Evolutionary conservation across 2,113 vertebrate genomes (phyloP), one percentile per base, ranked within the genome.

Genomic region (Vulpes lagopus): DNA sequence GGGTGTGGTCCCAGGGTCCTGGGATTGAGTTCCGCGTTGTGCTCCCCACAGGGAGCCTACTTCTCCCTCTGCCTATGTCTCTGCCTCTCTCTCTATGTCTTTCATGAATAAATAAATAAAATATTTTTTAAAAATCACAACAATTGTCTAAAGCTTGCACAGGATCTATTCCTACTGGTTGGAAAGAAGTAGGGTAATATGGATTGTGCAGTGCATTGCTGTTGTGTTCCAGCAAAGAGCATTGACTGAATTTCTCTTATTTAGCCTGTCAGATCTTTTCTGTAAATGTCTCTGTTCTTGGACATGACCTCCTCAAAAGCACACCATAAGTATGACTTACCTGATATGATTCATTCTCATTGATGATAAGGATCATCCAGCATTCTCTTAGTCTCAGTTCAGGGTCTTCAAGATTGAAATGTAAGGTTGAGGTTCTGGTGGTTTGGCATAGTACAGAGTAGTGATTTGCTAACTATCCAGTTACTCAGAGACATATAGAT

Each of bases 71-170:
- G 43, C 43, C 43, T 7, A 43, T 43, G 43, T 43, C 43, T 43
- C 43, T 43, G 43, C 43, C 7, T 43, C 43, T 43, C 43, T 43
- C 43, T 43, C 43, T 43, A 6, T 43, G 1, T 43, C 43, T 43
- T 43, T 43, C 43, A 43, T 43, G 43, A 43, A 43, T 43, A 43
- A 43, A 43, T 43, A 43, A 43, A 43, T 43, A 43, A 43, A 43
- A 43, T 43, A 1, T 43, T 43, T 43, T 43, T 43, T 7, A 43
- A 43, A 43, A 43, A 43, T 82, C 17, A 65, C 19, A 20, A 5
- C 11, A 19, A 0, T 51, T 17, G 6, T 51, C 7, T 43, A 22
- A 12, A 25, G 1, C 62, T 64, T 81, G 8, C 2, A 11, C 3
- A 35, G 64, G 35, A 10, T 12, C 60, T 5, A 22, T 89, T 76